Conservation (phyloP, 2,797 vertebrate species). For the Acomys russatus region DNA sequence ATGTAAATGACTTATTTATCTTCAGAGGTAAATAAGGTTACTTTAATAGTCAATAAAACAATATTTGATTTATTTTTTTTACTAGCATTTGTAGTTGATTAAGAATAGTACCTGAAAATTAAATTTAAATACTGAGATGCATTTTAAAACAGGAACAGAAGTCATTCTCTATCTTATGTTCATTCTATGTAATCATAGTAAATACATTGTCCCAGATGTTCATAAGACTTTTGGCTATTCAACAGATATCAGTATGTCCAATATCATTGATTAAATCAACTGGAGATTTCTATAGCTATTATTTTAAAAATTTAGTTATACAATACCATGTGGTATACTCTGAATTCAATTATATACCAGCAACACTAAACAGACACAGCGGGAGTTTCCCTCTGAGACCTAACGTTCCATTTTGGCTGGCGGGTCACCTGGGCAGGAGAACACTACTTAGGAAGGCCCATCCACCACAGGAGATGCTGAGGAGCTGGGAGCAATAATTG, state of each 20-base stretch:
- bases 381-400: not conserved
- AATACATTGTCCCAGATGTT: not conserved
- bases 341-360: not conserved
- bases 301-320: not conserved
- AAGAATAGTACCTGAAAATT: conserved; percentile 30
- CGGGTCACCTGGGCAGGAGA: not conserved
- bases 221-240: not conserved
- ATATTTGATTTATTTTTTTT: not conserved
- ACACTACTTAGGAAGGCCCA: not conserved
- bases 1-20: not conserved
- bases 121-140: not conserved
- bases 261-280: conserved; percentile 12
- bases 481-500: not conserved
- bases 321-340: not conserved
- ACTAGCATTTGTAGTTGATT: not conserved
- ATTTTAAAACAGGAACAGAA: conserved; percentile 29
- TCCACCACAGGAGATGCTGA: not conserved
- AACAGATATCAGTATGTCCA: not conserved
- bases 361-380: not conserved
- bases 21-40: not conserved
- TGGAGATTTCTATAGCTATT: not conserved
- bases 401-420: not conserved
- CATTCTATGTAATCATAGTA: not conserved
- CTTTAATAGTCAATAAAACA: not conserved
- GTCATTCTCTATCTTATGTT: not conserved